Base-by-base conservation (phyloP, 2,888 invertebrate species). In the Luperina nickerlii region DNA sequence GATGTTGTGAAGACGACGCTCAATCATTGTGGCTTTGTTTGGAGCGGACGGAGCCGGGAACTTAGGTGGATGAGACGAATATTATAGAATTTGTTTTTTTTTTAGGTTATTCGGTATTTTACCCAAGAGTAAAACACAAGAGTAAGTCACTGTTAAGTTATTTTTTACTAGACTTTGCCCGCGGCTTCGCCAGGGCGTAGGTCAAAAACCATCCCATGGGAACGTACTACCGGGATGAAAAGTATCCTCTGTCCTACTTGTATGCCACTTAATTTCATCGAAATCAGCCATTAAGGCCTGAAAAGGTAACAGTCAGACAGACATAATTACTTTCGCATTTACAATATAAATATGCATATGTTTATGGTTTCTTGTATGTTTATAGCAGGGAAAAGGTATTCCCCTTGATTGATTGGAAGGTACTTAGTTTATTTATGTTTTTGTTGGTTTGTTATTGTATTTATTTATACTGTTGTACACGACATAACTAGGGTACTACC, bases 21-120 rank as follows among this genome's bases (percentile, higher is more conserved):
- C 79, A 90, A 68, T 81, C 78, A 82, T 92, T 81, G 83, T 65
- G 65, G 42, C 77, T 84, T 78, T 87, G 84, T 85, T 82, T 74
- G 65, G 63, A 42, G 18, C 48, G 45, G 57, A 15, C 65, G 38
- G 48, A 81, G 72, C 18, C 18, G 42, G 20, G 76, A 38, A 79
- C 24, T 11, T 73, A 60, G 15, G 18, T 65, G 69, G 67, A 51
- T 45, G 84, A 54, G 45, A 54, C 20, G 45, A 51, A 60, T 76
- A n/a, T 27, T 32, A 24, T 45, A n/a, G 9, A 2, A 42, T 42
- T 48, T 71, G 60, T 73, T 5, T 67, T 38, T 45, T 24, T 42
- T 27, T 78, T n/a, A 42, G 4, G 13, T 18, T 60, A 11, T n/a
- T 71, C 11, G 0, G 6, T 38, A 51, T 57, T 32, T 32, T 4